Evolutionary conservation across 2,888 invertebrate species (phyloP), one percentile per base, ranked within the genome.

Genomic region (Cyclophora punctaria): DNA sequence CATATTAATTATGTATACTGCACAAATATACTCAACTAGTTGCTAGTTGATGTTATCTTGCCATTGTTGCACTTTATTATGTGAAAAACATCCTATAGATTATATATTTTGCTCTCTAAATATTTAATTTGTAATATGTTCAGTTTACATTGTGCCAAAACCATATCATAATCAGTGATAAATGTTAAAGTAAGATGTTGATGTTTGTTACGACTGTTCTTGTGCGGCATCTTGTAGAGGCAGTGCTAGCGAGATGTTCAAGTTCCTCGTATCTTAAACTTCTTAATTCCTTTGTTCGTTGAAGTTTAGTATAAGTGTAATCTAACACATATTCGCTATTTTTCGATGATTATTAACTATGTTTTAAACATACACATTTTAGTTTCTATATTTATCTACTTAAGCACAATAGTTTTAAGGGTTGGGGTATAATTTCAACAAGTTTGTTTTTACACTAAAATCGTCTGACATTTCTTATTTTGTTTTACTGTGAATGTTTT

Each of bases 111-210:
- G 74, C 72, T 74, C 75, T 75, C 73, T 75, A 70, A 58, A 64
- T 61, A 58, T 59, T 67, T 64, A 33, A 43, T 61, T 56, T 64
- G 54, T 59, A 5, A 63, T 57, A 59, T 56, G 59, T 67, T 68
- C 65, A 64, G 68, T 73, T 73, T 73, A 73, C 67, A 73, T 69
- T 76, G 79, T 79, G 79, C 79, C 79, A 79, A 79, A 83, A 81
- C 78, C 84, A 87, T 86, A 85, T 85, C 83, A 80, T 80, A 58
- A 78, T 80, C 79, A 78, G 81, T 80, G 81, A 83, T 83, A 80
- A 67, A 75, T 71, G 67, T 73, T 78, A 68, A 62, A 66, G 60
- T 74, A 75, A 71, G 67, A 37, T 37, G 64, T 62, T 59, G 55
- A 64, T 61, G 60, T 71, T 64, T 62, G 61, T 66, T 67, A 67